Evolutionary conservation across 1,140 invertebrate genomes (phyloP).

Genomic region (Heliconius eleuchia): DNA sequence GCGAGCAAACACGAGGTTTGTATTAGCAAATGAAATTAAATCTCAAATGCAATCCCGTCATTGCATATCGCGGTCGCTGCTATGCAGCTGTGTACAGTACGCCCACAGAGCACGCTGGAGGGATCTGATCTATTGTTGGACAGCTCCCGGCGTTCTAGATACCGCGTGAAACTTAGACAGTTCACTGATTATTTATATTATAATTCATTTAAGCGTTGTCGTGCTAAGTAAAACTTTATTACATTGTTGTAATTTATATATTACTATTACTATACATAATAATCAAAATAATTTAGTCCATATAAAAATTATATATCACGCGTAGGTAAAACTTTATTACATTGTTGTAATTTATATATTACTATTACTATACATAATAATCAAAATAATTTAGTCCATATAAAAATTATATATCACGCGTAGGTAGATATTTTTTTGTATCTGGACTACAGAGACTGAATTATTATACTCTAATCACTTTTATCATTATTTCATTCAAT

Average conservation of each 20-base stretch:
- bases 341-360: no score
- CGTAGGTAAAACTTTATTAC: not conserved
- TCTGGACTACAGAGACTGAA: no score
- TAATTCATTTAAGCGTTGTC: conserved; percentile 24
- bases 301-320: not conserved
- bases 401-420: not conserved
- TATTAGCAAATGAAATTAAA: conserved; percentile 80
- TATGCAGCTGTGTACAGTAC: conserved; percentile 33
- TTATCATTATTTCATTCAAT: no score
- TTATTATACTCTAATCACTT: no score
- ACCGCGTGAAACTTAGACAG: conserved; percentile 44
- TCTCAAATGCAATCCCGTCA: conserved; percentile 72
- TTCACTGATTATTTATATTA: conserved; percentile 44
- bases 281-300: no score
- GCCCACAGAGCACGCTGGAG: conserved; percentile 42
- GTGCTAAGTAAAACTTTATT: not conserved
- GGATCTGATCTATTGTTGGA: conserved; percentile 47
- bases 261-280: no score
- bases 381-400: no score
- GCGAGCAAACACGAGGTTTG: conserved; percentile 66
- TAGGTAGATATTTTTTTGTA: no score
- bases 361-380: no score
- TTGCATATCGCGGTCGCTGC: conserved; percentile 49
- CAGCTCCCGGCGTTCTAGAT: conserved; percentile 46
- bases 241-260: no score